Percentiles rank a stretch among this genome's conserved stretches.
phyloP scores from a whole-genome alignment of 2,113 vertebrate genomes.

The Anguilla rostrata region DNA sequence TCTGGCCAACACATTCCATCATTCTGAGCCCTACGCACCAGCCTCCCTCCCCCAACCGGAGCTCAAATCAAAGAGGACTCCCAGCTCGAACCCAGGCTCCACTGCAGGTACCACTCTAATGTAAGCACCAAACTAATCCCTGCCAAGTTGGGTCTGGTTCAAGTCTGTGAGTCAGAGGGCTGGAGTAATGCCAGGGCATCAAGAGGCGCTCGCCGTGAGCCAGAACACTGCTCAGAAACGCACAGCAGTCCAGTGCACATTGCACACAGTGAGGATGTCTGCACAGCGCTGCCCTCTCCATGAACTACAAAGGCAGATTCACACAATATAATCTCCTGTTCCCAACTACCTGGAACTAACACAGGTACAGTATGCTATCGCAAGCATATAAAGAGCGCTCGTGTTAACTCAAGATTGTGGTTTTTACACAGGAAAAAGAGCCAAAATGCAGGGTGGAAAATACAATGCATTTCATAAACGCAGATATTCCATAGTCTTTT shows the following conservation, averaged over 20 bases:
- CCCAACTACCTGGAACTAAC: background rate
- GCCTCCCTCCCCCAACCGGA: background rate
- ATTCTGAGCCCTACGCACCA: background rate
- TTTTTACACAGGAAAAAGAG: too few relatives aligned
- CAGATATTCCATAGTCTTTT: too few relatives aligned
- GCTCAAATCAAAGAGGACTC: background rate
- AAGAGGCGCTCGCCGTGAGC: background rate
- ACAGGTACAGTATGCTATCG: background rate
- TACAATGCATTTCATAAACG: too few relatives aligned
- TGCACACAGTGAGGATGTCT: background rate
- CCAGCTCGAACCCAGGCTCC: background rate
- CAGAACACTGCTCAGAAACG: background rate
- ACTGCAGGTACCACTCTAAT: background rate
- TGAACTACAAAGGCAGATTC: background rate
- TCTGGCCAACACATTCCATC: conserved; percentile 2
- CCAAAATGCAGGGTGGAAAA: too few relatives aligned
- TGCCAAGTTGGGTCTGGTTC: background rate
- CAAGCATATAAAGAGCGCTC: background rate
- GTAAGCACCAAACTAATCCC: background rate
- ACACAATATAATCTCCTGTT: background rate
- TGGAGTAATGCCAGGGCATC: background rate
- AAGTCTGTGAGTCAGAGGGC: background rate
- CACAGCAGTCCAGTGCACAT: background rate
- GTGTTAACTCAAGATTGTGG: too few relatives aligned
- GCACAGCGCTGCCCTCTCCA: background rate